These are phyloP conservation scores for Philereme vetulata DNA, from an alignment of 2,888 invertebrate species.

Conservation along the genomic window DNA sequence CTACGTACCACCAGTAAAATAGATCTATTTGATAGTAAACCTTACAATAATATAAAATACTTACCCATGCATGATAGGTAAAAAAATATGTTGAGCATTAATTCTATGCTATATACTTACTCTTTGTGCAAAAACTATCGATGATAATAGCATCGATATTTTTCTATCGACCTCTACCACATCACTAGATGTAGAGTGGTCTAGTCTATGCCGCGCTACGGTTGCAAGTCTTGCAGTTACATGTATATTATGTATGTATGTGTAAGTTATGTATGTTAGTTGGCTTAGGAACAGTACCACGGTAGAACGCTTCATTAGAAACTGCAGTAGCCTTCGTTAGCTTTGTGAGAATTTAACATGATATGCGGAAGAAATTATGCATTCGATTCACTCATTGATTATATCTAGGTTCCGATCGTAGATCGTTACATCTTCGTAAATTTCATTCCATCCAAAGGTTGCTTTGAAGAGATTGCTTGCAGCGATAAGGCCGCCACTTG, in stretches of 20 bases:
- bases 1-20: too few relatives aligned
- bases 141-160: too few relatives aligned
- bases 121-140: background rate
- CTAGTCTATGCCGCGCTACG: conserved; percentile 6
- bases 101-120: background rate
- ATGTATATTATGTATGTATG: background rate
- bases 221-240: background rate
- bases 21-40: too few relatives aligned
- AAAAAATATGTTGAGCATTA: background rate
- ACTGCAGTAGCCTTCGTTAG: conserved; percentile 1
- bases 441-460: too few relatives aligned
- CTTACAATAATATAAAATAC: too few relatives aligned
- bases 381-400: background rate
- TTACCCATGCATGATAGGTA: background rate
- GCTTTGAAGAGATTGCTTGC: too few relatives aligned
- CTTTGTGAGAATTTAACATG: background rate
- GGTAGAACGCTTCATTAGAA: background rate
- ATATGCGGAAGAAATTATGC: conserved; percentile 3
- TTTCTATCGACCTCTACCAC: conserved; percentile 9
- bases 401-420: too few relatives aligned
- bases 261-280: background rate
- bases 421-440: too few relatives aligned
- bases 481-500: too few relatives aligned
- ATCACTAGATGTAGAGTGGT: conserved; percentile 22
- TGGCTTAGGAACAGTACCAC: background rate